Evolutionary conservation across 2,113 vertebrate species (phyloP), one percentile per base, ranked within the genome.

Genomic region (Hippolais icterina): DNA sequence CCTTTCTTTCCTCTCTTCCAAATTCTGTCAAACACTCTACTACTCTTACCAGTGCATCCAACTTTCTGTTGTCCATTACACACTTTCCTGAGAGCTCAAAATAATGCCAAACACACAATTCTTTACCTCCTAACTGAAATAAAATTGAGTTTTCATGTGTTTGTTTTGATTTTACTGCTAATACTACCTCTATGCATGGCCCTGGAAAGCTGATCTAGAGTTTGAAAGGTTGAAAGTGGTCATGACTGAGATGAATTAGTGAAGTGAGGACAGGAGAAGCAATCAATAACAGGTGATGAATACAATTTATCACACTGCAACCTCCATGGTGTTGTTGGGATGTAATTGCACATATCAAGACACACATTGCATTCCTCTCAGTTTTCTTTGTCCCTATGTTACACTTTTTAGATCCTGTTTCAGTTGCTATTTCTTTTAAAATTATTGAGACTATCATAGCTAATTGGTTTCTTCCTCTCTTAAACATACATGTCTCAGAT

Each of bases 231-330:
- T 84, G 57, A 69, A 95, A 91, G 28, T 72, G 37, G 6, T 54
- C 35, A 37, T 77, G 84, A 19, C 53, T 80, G 70, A 93, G 84
- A 96, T 85, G 53, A 91, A 87, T 89, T 88, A 72, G n/a, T 54
- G 66, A 90, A 76, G n/a, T 93, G 33, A 95, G 28, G 50, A 74
- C 31, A 89, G 57, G 12, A 79, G 70, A 92, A 92, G 19, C 23
- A 93, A 84, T 94, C 84, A 89, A 82, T 87, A 96, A 59, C 33
- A 50, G 10, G 23, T 78, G 75, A 90, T 91, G 41, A 80, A 93
- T 59, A 61, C 25, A 76, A 91, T 89, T 87, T 91, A 76, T 94
- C 89, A 93, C 0, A 1, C 20, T 89, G 37, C 21, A 83, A 69
- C 53, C 29, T 79, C 57, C 46, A 42, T 2, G 33, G 8, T 27